Evolutionary conservation across 2,888 invertebrate genomes (phyloP), one percentile per base, ranked within the genome.

Genomic region (Drosophila subquinaria): DNA sequence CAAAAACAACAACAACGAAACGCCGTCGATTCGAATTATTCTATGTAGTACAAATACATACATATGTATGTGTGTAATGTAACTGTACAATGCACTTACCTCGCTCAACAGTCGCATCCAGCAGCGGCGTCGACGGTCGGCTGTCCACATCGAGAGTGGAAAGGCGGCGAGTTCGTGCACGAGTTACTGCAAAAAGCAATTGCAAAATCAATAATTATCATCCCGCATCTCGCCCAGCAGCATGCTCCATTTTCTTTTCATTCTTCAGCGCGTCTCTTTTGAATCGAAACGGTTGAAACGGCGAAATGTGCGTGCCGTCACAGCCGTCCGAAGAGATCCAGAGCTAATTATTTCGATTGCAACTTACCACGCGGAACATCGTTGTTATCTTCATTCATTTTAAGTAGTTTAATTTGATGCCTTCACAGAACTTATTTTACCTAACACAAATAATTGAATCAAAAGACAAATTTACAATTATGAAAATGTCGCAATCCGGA

Each of bases 101-200:
- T 5, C 75, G 69, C 10, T 85, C 84, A 0, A 57, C 23, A 2
- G 69, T 53, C 9, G 45, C 11, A n/a, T 84, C 84, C 6, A 84
- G 15, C 11, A 62, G 61, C 3, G 88, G 86, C 0, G 88, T 84
- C 33, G 48, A 33, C 1, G 81, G 62, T 10, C 75, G 82, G 17
- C 56, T 72, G 6, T 85, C 84, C 1, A 63, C 45, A 1, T 88
- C 83, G 42, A 85, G 50, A 5, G 30, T 27, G 5, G 84, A 84
- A 48, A 78, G 30, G 5, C 84, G 81, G 3, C 84, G 88, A 6
- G 73, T 67, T 8, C 81, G 70, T 1, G 88, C 72, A 5, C 84
- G 88, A 6, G 84, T 84, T 9, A 76, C 84, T 84, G 57, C 62
- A 13, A 35, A 10, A 5, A 20, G 1, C 42, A 17, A 11, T 9